These are phyloP conservation scores for Melieria picta DNA, from an alignment of 2,888 invertebrate genomes.

Conservation along the genomic window DNA sequence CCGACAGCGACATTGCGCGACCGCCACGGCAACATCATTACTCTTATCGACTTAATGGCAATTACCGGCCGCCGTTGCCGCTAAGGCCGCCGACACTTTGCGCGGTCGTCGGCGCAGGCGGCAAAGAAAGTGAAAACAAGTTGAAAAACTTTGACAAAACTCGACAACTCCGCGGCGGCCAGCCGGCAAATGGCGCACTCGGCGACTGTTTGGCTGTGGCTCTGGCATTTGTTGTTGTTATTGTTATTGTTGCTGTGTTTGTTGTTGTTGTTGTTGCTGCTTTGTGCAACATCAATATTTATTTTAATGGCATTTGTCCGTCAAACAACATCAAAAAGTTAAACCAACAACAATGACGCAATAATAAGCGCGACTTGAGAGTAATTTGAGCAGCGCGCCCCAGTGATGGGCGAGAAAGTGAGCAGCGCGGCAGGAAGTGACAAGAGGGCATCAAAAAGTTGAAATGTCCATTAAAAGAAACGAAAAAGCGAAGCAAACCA, in stretches of 20 bases:
- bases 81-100: not conserved
- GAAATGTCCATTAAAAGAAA: too few relatives aligned
- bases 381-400: not conserved
- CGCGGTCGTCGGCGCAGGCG: not conserved
- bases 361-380: not conserved
- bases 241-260: too few relatives aligned
- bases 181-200: too few relatives aligned
- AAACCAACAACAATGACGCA: not conserved
- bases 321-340: not conserved
- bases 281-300: slow-evolving; percentile 6
- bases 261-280: not conserved
- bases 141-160: too few relatives aligned
- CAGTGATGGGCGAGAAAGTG: not conserved
- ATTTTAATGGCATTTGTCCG: slow-evolving; percentile 13
- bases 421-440: not conserved
- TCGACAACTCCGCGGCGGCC: too few relatives aligned
- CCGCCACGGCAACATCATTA: not conserved
- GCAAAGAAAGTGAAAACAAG: not conserved
- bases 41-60: slow-evolving; percentile 26
- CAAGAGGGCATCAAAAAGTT: too few relatives aligned
- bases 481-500: too few relatives aligned
- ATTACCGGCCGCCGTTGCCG: slow-evolving; percentile 19
- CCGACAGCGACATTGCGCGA: too few relatives aligned
- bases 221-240: not conserved
- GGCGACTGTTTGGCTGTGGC: too few relatives aligned